Base-by-base conservation (phyloP, 2,113 vertebrate genomes). In the Hydrochoerus hydrochaeris region DNA sequence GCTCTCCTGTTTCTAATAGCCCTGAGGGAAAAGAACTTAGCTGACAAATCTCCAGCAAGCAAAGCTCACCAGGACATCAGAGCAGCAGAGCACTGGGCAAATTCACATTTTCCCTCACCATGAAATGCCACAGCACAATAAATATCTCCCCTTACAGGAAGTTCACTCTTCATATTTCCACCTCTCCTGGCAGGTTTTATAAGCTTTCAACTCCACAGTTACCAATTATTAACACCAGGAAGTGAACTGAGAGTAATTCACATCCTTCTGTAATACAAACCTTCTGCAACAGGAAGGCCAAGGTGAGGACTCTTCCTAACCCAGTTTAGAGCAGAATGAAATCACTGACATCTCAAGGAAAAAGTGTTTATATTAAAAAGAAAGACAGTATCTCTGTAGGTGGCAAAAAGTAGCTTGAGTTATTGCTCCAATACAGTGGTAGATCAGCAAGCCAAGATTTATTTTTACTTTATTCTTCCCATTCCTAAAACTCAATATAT, bases 401-500 rank as follows among this genome's bases (percentile, higher is more conserved):
- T 73, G 54, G 46, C 67, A 86, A 90, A 85, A 83, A 63, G 63
- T 16, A 92, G 62, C 38, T 78, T 95, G 32, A 11, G 41, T 60
- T 90, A 65, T 46, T 88, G 58, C 49, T 91, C 46, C 28, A 95
- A 71, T 41, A 67, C 90, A 95, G 78, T 81, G 22, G 35, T 12
- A 83, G 20, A 90, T 17, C 30, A 90, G 67, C 22, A 95, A 87
- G n/a, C 46, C 46, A 81, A 32, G 7, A 63, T 82, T 78, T 92
- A 44, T 65, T 78, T 80, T 19, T 92, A 19, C 60, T 95, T 92
- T 90, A 71, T 71, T 91, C 69, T 92, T 95, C 41, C 52, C 28
- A 57, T 86, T 93, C 41, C 71, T 89, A 35, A 26, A 93, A 95
- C 92, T 94, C 82, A 96, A 67, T 26, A 12, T 46, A 93, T 77